Conservation (phyloP, 2,888 invertebrate genomes). For the Lepidocyrtoides sp. region DNA sequence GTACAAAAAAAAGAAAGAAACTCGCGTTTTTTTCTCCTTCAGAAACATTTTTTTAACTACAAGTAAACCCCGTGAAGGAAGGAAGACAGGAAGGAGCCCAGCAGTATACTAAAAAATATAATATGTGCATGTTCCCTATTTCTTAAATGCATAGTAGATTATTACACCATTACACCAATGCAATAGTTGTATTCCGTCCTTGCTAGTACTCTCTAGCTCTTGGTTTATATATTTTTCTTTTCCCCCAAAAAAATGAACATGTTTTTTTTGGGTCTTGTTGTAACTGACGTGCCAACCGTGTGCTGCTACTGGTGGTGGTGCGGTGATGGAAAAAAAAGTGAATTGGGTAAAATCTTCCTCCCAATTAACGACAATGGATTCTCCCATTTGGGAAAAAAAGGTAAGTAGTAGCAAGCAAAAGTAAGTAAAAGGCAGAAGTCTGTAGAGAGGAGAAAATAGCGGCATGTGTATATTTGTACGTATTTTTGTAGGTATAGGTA, state of each 20-base stretch:
- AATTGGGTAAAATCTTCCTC: slow-evolving; percentile 85
- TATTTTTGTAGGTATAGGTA: too few relatives aligned
- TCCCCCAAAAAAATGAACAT: not conserved
- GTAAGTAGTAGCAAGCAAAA: not conserved
- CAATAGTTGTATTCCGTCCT: not conserved
- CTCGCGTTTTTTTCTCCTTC: not conserved
- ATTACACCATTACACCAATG: not conserved
- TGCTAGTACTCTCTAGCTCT: not conserved
- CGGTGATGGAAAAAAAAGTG: not conserved
- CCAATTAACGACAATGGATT: slow-evolving; percentile 87
- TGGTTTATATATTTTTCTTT: not conserved
- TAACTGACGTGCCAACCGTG: slow-evolving; percentile 3
- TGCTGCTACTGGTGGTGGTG: not conserved
- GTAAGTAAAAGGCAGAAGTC: slow-evolving; percentile 58
- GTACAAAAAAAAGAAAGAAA: too few relatives aligned
- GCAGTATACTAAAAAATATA: too few relatives aligned
- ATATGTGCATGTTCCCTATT: too few relatives aligned
- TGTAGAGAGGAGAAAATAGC: slow-evolving; percentile 75
- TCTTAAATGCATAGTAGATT: not conserved
- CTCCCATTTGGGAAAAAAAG: slow-evolving; percentile 86
- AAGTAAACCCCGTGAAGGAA: not conserved
- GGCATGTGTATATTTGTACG: not conserved
- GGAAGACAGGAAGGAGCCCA: not conserved
- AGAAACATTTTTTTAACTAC: not conserved
- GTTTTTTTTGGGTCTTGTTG: not conserved